phyloP scores from a whole-genome alignment of 2,113 vertebrate genomes.

The Melanocharis versteri region DNA sequence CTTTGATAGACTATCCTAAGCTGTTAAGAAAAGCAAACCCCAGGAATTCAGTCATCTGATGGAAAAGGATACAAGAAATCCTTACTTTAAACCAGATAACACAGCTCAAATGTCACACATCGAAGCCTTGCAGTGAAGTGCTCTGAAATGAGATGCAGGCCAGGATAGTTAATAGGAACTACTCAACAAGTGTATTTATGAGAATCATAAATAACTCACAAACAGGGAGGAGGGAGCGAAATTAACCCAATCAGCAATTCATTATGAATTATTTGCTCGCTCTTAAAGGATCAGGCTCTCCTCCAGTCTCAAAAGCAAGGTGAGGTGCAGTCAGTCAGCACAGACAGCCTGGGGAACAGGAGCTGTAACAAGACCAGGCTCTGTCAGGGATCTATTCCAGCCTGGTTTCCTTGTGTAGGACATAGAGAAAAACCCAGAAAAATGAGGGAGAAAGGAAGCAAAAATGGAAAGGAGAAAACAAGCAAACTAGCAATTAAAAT shows the following conservation, averaged over 20 bases:
- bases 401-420: background rate
- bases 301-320: background rate
- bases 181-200: background rate
- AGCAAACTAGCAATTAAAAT: background rate
- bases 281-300: background rate
- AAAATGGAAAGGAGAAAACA: background rate
- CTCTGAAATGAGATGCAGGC: slow-evolving; percentile 5
- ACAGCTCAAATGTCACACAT: background rate
- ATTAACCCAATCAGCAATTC: slow-evolving; percentile 31
- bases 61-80: background rate
- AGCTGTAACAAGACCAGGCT: background rate
- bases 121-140: background rate
- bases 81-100: background rate
- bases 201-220: slow-evolving; percentile 37
- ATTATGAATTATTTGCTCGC: background rate
- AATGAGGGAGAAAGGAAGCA: background rate
- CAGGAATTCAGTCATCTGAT: background rate
- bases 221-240: background rate
- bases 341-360: background rate
- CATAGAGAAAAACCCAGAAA: background rate
- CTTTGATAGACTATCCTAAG: background rate
- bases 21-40: background rate
- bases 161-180: background rate
- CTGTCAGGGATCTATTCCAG: background rate
- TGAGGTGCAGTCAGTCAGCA: background rate